These are phyloP conservation scores for Laothoe populi DNA, from an alignment of 2,888 invertebrate species.

Conservation along the genomic window DNA sequence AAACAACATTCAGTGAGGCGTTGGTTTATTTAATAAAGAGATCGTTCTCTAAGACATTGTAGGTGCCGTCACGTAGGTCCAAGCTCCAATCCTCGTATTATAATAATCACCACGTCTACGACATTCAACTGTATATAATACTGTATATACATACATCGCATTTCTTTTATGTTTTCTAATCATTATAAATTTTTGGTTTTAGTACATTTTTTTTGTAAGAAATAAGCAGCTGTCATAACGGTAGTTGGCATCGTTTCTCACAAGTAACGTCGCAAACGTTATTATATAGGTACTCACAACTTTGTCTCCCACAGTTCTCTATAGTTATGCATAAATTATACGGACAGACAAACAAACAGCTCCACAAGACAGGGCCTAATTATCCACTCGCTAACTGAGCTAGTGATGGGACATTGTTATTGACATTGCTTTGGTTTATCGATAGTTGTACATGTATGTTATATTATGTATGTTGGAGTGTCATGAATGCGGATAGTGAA, in stretches of 20 bases:
- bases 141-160: no score
- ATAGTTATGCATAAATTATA: slow-evolving; percentile 30
- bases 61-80: background rate
- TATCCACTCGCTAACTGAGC: slow-evolving; percentile 33
- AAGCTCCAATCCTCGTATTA: no score
- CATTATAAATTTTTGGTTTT: no score
- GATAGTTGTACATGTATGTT: background rate
- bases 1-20: background rate
- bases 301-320: slow-evolving; percentile 4
- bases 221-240: background rate
- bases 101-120: no score
- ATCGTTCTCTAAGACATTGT: background rate
- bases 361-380: slow-evolving; percentile 39
- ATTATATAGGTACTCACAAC: slow-evolving; percentile 5
- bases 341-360: slow-evolving; percentile 34
- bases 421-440: slow-evolving; percentile 17
- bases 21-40: background rate
- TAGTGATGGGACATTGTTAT: slow-evolving; percentile 37
- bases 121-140: no score
- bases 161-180: no score
- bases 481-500: no score
- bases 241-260: background rate
- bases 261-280: background rate
- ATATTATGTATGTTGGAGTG: background rate
- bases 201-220: no score